Percentiles rank a stretch among this genome's conserved stretches.
Evolutionary conservation across 2,888 invertebrate genomes (phyloP).

Genomic region (Lacanobia oleracea): DNA sequence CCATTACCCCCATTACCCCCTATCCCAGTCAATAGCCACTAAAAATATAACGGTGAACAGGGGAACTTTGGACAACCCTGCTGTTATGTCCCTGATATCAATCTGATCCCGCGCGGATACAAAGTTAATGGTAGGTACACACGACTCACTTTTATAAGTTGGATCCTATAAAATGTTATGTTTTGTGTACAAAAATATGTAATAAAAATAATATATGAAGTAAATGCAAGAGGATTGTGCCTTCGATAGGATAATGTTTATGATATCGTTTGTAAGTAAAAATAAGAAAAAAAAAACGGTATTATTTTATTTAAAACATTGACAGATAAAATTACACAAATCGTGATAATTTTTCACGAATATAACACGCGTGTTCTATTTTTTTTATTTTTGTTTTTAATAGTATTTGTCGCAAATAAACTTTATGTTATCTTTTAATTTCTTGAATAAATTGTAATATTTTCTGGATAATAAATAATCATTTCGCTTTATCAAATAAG

Average conservation of each 20-base stretch:
- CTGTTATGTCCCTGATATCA: conserved; percentile 72
- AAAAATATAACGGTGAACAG: conserved; percentile 30
- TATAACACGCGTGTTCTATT: not conserved
- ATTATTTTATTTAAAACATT: not conserved
- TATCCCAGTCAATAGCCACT: not conserved
- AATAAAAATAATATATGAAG: not conserved
- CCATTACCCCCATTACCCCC: too few relatives aligned
- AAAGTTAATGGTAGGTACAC: conserved; percentile 74
- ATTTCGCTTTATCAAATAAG: too few relatives aligned
- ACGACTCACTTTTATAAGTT: conserved; percentile 33
- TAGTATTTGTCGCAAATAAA: not conserved
- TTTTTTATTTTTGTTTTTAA: not conserved
- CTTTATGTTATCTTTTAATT: too few relatives aligned
- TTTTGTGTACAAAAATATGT: conserved; percentile 21
- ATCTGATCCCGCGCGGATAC: conserved; percentile 70
- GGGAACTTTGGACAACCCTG: conserved; percentile 46
- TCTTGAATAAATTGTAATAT: too few relatives aligned
- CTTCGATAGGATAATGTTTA: not conserved
- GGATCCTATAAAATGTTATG: conserved; percentile 40
- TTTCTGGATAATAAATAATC: too few relatives aligned
- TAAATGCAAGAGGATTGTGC: not conserved
- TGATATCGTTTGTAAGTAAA: too few relatives aligned
- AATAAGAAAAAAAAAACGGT: not conserved
- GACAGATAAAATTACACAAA: not conserved
- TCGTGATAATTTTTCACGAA: not conserved